Percentiles rank a stretch among this genome's conserved stretches.
These are phyloP conservation scores for Cheilosia pagana DNA, from an alignment of 2,888 invertebrate genomes.

Conservation along the genomic window DNA sequence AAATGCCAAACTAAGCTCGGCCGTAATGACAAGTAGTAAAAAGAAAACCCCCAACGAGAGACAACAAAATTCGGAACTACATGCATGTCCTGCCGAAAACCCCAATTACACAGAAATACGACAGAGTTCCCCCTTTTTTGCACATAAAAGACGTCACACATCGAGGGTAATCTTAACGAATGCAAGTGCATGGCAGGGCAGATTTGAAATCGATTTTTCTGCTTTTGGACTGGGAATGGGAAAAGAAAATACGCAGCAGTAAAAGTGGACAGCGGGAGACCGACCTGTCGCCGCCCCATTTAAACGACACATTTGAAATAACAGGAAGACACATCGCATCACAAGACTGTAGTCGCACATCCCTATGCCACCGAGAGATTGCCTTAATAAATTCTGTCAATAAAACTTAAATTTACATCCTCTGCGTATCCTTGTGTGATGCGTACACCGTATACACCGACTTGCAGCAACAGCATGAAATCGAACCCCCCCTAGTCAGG, in stretches of 20 bases:
- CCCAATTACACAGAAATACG: background rate
- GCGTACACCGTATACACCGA: no score
- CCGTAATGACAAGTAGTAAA: background rate
- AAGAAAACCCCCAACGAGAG: background rate
- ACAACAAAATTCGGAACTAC: background rate
- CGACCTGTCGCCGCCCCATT: constrained; percentile 24
- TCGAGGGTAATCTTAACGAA: no score
- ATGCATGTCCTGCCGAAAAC: background rate
- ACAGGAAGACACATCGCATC: constrained; percentile 25
- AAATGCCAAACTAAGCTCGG: constrained; percentile 15
- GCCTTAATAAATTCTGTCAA: constrained; percentile 68
- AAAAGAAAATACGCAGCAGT: constrained; percentile 1
- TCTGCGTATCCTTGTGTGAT: constrained; percentile 45
- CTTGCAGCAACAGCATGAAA: constrained; percentile 56
- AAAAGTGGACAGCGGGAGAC: constrained; percentile 32
- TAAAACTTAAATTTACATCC: constrained; percentile 71
- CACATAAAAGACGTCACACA: no score
- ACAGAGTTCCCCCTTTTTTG: background rate
- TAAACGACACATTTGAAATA: constrained; percentile 15
- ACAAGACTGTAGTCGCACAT: constrained; percentile 12
- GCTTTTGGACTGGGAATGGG: background rate
- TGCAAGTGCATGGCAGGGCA: constrained; percentile 40
- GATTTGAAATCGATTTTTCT: constrained; percentile 51
- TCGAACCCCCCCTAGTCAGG: constrained; percentile 22
- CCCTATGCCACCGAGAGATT: constrained; percentile 38